phyloP scores from a whole-genome alignment of 2,888 invertebrate species.

The Spicauda simplicius region DNA sequence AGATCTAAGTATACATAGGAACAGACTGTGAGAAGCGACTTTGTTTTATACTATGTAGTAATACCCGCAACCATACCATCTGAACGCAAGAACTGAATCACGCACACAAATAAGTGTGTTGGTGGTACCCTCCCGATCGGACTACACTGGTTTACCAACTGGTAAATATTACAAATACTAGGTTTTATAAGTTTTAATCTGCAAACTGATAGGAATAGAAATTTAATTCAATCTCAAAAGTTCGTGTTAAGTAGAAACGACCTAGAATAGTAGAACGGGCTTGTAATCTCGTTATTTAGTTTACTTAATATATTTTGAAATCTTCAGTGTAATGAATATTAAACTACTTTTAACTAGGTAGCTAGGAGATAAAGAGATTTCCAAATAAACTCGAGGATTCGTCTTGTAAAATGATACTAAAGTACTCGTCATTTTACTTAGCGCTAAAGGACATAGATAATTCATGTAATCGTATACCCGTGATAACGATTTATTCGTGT shows the following conservation, averaged over 20 bases:
- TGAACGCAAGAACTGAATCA: no score
- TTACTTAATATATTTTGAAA: neutral
- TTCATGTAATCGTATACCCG: neutral
- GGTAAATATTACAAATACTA: no score
- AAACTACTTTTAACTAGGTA: neutral
- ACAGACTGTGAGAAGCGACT: no score
- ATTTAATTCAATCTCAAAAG: neutral
- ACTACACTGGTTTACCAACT: no score
- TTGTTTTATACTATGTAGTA: no score
- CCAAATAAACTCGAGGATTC: neutral
- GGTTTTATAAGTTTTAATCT: neutral
- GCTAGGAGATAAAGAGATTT: neutral
- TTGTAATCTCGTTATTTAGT: neutral
- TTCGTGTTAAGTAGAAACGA: neutral
- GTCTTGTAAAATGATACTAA: conserved; percentile 3
- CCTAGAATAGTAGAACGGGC: neutral
- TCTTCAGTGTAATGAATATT: conserved; percentile 1
- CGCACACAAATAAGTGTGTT: no score
- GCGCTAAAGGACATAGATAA: neutral
- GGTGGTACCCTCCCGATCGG: no score
- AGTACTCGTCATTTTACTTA: neutral
- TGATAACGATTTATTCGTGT: neutral
- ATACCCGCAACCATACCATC: no score
- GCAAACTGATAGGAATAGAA: no score
- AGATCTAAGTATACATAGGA: no score